Evolutionary conservation across 1,140 invertebrate genomes (phyloP).

Genomic region (Leptopilina clavipes): DNA sequence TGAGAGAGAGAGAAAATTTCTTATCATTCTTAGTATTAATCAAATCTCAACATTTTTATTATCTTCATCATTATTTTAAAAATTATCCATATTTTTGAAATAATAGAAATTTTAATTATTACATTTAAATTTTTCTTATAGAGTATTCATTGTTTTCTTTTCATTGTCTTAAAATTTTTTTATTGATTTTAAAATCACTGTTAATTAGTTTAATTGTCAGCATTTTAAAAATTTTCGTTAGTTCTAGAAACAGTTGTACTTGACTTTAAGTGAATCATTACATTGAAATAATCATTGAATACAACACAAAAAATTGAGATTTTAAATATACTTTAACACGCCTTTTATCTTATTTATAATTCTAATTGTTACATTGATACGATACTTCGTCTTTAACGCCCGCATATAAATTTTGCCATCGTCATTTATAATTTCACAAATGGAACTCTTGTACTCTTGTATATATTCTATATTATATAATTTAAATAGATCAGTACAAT

Average conservation of each 20-base stretch:
- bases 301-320: slow-evolving; percentile 5
- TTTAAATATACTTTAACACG: slow-evolving; percentile 7
- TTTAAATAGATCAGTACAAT: slow-evolving; percentile 16
- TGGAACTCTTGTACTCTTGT: neutral
- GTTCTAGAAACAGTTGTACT: neutral
- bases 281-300: neutral
- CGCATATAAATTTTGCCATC: slow-evolving; percentile 2
- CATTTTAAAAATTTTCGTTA: neutral
- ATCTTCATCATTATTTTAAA: neutral
- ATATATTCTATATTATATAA: neutral
- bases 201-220: too few relatives aligned
- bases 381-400: slow-evolving; percentile 11
- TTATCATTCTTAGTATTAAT: neutral
- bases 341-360: neutral
- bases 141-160: too few relatives aligned
- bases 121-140: too few relatives aligned
- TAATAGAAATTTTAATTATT: too few relatives aligned
- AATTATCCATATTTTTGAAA: neutral
- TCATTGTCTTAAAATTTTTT: too few relatives aligned
- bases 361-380: slow-evolving; percentile 16
- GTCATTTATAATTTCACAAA: neutral
- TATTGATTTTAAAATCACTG: too few relatives aligned
- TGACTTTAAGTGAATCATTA: neutral
- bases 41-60: neutral
- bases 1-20: neutral